Evolutionary conservation across 2,888 invertebrate species (phyloP), one percentile per base, ranked within the genome.

Genomic region (Orchesellides sinensis): DNA sequence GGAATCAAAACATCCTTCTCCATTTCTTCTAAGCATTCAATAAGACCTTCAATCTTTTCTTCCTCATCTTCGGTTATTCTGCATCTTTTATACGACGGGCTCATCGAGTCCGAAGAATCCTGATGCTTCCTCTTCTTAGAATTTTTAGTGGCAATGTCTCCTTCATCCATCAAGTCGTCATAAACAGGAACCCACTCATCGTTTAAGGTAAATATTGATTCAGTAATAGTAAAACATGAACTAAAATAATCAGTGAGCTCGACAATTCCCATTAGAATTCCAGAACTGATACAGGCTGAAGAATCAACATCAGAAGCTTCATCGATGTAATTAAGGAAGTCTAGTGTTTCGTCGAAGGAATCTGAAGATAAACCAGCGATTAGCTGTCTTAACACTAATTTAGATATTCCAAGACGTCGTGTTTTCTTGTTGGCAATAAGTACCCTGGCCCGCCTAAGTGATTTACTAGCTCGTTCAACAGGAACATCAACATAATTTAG

Each of bases 1-100:
- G 61, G 61, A n/a, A 72, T 19, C 8, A 8, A 52, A 27, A 70
- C 49, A 8, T 66, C 72, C 5, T 14, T 72, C 17, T 65, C 78
- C 40, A 77, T 73, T n/a, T 70, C 66, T 32, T 77, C 77, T 47
- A 77, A 77, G n/a, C 77, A 40, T 1, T 78, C 77, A 17, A 68
- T 54, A 2, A 75, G 12, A n/a, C 12, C 77, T 47, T 77, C 68
- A 56, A 68, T 45, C 19, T 68, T 59, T 6, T 68, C 68, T 14
- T 56, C 66, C 12, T 40, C 59, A 12, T 47, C 56, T 21, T 8
- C 45, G 1, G 73, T 49, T 21, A 63, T 4, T 23, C n/a, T 74
- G 0, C 49, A 14, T 5, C 54, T 61, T 73, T 73, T 6, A 25
- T 12, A 32, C n/a, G 17, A 27, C n/a, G 68, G 29, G 61, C 5